These are phyloP conservation scores for Drosophila prosaltans DNA, from an alignment of 1,140 invertebrate species.

Conservation along the genomic window DNA sequence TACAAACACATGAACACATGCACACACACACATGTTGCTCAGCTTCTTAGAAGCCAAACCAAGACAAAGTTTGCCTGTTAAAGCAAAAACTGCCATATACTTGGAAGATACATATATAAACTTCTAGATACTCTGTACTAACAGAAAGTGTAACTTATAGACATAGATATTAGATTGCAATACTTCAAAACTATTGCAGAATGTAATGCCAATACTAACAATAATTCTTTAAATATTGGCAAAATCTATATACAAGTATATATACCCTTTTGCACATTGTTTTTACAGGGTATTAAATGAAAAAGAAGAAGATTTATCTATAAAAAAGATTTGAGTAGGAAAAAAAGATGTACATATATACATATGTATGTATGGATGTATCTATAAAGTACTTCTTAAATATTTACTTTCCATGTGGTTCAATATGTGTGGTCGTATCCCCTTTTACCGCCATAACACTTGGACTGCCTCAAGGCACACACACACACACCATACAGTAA, in stretches of 20 bases:
- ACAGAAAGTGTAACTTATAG: too few relatives aligned
- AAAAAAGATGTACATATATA: slow-evolving; percentile 26
- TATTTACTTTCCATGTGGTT: slow-evolving; percentile 72
- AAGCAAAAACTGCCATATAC: slow-evolving; percentile 10
- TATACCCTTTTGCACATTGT: too few relatives aligned
- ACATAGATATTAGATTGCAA: too few relatives aligned
- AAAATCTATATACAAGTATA: too few relatives aligned
- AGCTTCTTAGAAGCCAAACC: slow-evolving; percentile 3
- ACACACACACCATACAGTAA: slow-evolving; percentile 29
- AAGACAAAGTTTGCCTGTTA: slow-evolving; percentile 59
- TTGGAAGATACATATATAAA: background rate
- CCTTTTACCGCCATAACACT: background rate
- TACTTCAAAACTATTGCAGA: too few relatives aligned
- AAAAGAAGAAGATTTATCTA: slow-evolving; percentile 31
- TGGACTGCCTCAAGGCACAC: slow-evolving; percentile 42
- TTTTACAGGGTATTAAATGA: slow-evolving; percentile 2
- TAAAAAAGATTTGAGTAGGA: slow-evolving; percentile 53
- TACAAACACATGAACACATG: background rate
- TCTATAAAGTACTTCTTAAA: slow-evolving; percentile 75
- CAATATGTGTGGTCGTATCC: slow-evolving; percentile 53
- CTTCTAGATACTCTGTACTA: too few relatives aligned
- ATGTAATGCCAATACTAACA: too few relatives aligned
- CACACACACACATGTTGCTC: slow-evolving; percentile 66
- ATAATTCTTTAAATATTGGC: too few relatives aligned
- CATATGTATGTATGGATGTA: slow-evolving; percentile 39